These are phyloP conservation scores for Dicentrarchus labrax DNA, from an alignment of 2,113 vertebrate genomes.

Conservation along the genomic window DNA sequence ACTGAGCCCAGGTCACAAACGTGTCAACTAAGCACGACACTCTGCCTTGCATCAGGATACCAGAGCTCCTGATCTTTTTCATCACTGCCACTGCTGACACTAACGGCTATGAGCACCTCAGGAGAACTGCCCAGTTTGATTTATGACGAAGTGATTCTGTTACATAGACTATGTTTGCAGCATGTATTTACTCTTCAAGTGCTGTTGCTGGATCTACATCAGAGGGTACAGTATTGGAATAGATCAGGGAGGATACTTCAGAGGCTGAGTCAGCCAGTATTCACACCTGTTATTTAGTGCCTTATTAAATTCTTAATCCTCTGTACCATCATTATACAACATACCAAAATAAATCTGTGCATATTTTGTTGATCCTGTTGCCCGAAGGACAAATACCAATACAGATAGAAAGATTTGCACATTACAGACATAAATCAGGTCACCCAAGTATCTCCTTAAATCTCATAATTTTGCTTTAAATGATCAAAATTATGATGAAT, in stretches of 20 bases:
- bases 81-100: conserved; percentile 65
- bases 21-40: conserved; percentile 62
- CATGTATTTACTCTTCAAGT: conserved; percentile 76
- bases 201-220: conserved; percentile 77
- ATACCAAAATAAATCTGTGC: conserved; percentile 73
- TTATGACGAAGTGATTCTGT: conserved; percentile 71
- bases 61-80: conserved; percentile 59
- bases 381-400: conserved; percentile 66
- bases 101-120: conserved; percentile 33
- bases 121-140: conserved; percentile 62
- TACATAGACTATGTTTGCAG: conserved; percentile 77
- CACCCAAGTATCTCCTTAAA: neutral
- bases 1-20: conserved; percentile 64
- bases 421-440: conserved; percentile 17
- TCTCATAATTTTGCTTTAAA: neutral
- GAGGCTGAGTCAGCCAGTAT: conserved; percentile 68
- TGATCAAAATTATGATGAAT: neutral
- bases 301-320: conserved; percentile 77
- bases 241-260: conserved; percentile 63
- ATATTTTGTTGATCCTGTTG: conserved; percentile 57
- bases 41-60: conserved; percentile 57
- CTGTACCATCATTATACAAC: conserved; percentile 76
- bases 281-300: conserved; percentile 81
- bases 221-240: conserved; percentile 65
- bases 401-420: conserved; percentile 29